phyloP scores from a whole-genome alignment of 2,888 invertebrate genomes.

The Notodonta dromedarius region DNA sequence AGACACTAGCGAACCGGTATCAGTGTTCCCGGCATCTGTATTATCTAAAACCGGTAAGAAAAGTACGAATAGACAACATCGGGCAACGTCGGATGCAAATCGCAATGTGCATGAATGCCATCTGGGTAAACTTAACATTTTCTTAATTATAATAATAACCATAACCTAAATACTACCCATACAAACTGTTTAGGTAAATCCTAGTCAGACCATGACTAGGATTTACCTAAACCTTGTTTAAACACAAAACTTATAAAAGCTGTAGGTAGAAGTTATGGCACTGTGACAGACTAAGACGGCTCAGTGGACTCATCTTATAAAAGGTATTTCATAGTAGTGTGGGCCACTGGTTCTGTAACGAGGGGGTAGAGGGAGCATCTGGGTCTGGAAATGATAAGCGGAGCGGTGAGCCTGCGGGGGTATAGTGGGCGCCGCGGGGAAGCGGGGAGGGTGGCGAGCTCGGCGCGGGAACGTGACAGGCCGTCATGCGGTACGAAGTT shows the following conservation, averaged over 20 bases:
- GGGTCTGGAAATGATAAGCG: slow-evolving; percentile 53
- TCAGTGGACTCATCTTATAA: no score
- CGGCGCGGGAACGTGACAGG: slow-evolving; percentile 57
- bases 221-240: no score
- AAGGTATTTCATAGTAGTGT: no score
- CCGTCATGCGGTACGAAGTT: slow-evolving; percentile 58
- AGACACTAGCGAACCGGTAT: slow-evolving; percentile 41
- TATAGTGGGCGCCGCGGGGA: slow-evolving; percentile 15
- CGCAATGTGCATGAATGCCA: slow-evolving; percentile 27
- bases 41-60: slow-evolving; percentile 37
- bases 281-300: no score
- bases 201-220: no score
- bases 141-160: no score
- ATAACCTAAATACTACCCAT: no score
- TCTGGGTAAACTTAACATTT: slow-evolving; percentile 3
- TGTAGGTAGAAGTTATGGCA: no score
- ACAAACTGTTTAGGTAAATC: no score
- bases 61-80: slow-evolving; percentile 33
- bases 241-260: no score
- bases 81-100: slow-evolving; percentile 17
- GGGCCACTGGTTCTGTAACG: slow-evolving; percentile 33
- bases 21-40: slow-evolving; percentile 36
- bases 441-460: slow-evolving; percentile 26
- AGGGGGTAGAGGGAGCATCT: slow-evolving; percentile 41
- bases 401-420: slow-evolving; percentile 20